Percentiles rank a stretch among this genome's conserved stretches.
Conservation (phyloP, 2,888 invertebrate genomes). For the Spodoptera littoralis region DNA sequence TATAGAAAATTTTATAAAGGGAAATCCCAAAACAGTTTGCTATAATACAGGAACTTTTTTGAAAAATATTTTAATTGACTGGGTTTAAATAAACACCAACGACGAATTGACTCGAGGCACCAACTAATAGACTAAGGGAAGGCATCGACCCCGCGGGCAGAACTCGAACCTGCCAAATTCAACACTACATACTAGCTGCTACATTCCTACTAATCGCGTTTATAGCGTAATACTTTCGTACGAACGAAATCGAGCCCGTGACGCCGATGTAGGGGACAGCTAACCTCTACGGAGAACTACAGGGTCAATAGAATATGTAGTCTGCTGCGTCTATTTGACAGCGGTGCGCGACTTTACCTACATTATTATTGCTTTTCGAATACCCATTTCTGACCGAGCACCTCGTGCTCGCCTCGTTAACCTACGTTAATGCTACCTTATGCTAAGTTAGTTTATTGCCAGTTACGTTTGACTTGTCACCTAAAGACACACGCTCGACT, state of each 20-base stretch:
- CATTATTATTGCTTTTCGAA: slow-evolving; percentile 89
- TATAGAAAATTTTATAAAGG: slow-evolving; percentile 21
- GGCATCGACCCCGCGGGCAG: slow-evolving; percentile 56
- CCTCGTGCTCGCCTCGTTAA: slow-evolving; percentile 81
- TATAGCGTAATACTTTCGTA: slow-evolving; percentile 15
- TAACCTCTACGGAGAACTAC: slow-evolving; percentile 73
- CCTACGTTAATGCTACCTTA: slow-evolving; percentile 79
- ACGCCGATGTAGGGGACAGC: slow-evolving; percentile 30
- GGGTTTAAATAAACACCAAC: slow-evolving; percentile 77
- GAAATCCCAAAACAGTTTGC: slow-evolving; percentile 33
- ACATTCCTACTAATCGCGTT: slow-evolving; percentile 43
- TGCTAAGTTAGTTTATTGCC: slow-evolving; percentile 84
- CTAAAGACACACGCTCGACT: slow-evolving; percentile 79
- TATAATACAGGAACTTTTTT: slow-evolving; percentile 56
- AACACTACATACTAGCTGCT: slow-evolving; percentile 55
- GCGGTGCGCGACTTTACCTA: slow-evolving; percentile 86
- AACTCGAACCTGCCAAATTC: slow-evolving; percentile 21
- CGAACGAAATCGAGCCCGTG: slow-evolving; percentile 30
- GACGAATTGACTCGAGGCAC: slow-evolving; percentile 85
- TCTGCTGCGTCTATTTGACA: slow-evolving; percentile 79
- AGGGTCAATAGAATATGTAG: slow-evolving; percentile 57
- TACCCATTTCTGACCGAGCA: slow-evolving; percentile 87
- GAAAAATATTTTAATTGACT: slow-evolving; percentile 79
- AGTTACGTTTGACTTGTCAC: slow-evolving; percentile 80
- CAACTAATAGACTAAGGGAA: slow-evolving; percentile 71